phyloP scores from a whole-genome alignment of 2,888 invertebrate genomes.

The Aplocera efformata region DNA sequence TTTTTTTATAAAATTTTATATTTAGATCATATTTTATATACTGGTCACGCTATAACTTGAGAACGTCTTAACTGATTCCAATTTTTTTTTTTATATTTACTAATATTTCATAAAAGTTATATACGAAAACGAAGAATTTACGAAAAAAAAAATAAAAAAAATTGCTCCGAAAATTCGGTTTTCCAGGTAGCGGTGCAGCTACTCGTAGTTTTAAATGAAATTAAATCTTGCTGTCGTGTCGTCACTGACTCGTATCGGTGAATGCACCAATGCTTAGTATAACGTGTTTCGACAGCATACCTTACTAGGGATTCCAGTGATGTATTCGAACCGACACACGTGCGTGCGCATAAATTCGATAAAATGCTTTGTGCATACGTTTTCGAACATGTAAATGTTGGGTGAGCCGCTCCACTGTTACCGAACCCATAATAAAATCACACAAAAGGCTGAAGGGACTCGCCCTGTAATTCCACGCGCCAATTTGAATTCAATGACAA shows the following conservation, averaged over 20 bases:
- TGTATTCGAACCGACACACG: slow-evolving; percentile 40
- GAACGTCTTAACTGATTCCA: too few species aligned
- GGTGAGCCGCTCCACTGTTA: slow-evolving; percentile 39
- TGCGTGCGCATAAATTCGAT: slow-evolving; percentile 65
- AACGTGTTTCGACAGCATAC: slow-evolving; percentile 28
- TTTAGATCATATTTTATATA: too few species aligned
- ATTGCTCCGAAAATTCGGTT: too few species aligned
- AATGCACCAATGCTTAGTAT: not conserved
- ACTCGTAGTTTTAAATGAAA: too few species aligned
- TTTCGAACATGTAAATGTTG: slow-evolving; percentile 49
- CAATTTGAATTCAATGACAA: slow-evolving; percentile 33
- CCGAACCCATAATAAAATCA: slow-evolving; percentile 17
- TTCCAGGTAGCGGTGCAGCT: too few species aligned
- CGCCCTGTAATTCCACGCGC: slow-evolving; percentile 17
- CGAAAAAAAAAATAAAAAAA: too few species aligned
- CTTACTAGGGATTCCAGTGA: slow-evolving; percentile 43
- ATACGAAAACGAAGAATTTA: too few species aligned
- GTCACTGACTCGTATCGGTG: not conserved
- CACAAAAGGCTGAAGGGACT: slow-evolving; percentile 22
- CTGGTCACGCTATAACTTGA: too few species aligned
- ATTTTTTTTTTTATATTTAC: too few species aligned
- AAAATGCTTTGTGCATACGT: slow-evolving; percentile 49
- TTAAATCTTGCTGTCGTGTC: too few species aligned
- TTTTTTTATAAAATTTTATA: too few species aligned
- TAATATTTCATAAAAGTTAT: too few species aligned